Conservation (phyloP, 2,888 invertebrate genomes). For the Pseudococcus longispinus region DNA sequence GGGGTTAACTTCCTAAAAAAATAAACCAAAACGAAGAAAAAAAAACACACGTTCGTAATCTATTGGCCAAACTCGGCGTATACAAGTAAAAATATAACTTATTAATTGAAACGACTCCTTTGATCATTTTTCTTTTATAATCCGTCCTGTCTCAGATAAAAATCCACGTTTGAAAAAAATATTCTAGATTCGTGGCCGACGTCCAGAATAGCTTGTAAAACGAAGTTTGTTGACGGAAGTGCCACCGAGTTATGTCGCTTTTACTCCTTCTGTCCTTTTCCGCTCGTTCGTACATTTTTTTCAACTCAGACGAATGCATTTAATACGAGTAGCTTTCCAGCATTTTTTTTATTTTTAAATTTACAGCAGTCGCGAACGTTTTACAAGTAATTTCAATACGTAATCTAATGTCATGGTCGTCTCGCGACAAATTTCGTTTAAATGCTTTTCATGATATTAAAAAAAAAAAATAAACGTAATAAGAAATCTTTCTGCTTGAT, state of each 20-base stretch:
- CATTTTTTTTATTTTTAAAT: neutral
- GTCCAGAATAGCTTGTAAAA: conserved; percentile 35
- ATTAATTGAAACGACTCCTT: conserved; percentile 26
- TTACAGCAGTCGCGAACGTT: neutral
- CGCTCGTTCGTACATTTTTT: neutral
- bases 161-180: neutral
- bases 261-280: neutral
- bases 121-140: conserved; percentile 19
- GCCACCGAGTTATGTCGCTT: neutral
- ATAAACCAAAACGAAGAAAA: neutral
- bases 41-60: neutral
- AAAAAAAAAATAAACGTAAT: neutral
- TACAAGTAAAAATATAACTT: neutral
- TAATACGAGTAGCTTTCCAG: neutral
- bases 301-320: too few species aligned
- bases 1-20: neutral
- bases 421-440: neutral
- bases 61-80: neutral
- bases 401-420: conserved; percentile 28
- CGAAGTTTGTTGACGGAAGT: conserved; percentile 42
- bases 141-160: conserved; percentile 12
- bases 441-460: neutral
- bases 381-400: neutral
- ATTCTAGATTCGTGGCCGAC: conserved; percentile 13
- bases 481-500: neutral